Conservation (phyloP, 2,113 vertebrate species). For the Odocoileus hemionus region DNA sequence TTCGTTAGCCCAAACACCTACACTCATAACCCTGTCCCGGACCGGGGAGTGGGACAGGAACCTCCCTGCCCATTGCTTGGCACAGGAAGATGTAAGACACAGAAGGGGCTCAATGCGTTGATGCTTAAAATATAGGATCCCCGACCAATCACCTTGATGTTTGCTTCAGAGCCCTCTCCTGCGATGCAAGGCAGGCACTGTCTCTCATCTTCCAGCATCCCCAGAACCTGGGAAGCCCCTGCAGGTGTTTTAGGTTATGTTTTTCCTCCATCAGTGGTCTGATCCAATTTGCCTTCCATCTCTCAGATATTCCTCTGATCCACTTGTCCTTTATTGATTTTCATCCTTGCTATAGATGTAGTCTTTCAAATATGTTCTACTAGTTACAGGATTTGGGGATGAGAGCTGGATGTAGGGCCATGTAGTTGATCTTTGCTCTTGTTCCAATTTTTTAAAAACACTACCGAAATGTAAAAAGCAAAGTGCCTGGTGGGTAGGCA, state of each 20-base stretch:
- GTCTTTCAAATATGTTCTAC: not conserved
- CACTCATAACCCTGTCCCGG: not conserved
- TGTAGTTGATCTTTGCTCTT: not conserved
- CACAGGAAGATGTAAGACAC: not conserved
- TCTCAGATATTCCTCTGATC: not conserved
- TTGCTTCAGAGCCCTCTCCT: not conserved
- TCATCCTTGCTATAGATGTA: not conserved
- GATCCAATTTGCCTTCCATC: not conserved
- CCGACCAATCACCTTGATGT: not conserved
- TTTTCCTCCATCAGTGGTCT: fast-evolving
- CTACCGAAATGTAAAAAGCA: not conserved
- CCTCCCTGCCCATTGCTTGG: not conserved
- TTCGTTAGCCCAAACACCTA: not conserved
- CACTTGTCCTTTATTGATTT: not conserved
- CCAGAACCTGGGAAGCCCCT: not conserved
- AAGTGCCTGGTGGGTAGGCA: not conserved
- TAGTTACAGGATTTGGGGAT: not conserved
- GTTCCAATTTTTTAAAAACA: not conserved
- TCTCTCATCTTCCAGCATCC: not conserved
- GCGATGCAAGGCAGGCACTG: fast-evolving
- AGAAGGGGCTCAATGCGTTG: not conserved
- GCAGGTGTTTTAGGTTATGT: not conserved
- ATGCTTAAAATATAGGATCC: not conserved
- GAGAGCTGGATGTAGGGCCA: not conserved
- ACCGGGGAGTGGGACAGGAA: fast-evolving